Conservation (phyloP, 2,888 invertebrate genomes). For the Seira musarum region DNA sequence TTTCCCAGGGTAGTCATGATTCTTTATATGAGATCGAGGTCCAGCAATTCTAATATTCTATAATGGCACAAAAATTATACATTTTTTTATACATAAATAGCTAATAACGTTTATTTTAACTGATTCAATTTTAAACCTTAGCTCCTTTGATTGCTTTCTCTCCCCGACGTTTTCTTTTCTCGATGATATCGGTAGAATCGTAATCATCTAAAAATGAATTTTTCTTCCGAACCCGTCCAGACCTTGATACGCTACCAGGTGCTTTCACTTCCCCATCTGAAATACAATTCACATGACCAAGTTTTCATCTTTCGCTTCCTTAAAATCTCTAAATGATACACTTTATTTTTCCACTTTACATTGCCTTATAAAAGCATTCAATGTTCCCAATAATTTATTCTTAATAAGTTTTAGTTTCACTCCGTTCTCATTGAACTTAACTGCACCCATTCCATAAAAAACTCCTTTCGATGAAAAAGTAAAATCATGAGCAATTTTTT, state of each 20-base stretch:
- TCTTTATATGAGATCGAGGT: constrained; percentile 38
- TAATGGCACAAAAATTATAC: not conserved
- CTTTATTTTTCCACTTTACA: too few relatives aligned
- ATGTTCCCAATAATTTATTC: too few relatives aligned
- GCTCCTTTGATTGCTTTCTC: constrained; percentile 42
- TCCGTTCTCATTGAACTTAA: not conserved
- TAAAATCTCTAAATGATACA: too few relatives aligned
- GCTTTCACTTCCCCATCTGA: constrained; percentile 26
- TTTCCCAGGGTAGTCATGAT: constrained; percentile 9
- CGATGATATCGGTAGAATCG: constrained; percentile 91
- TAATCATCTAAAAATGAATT: constrained; percentile 95
- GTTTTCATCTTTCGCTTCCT: too few relatives aligned
- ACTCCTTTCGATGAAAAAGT: not conserved
- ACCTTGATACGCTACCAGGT: constrained; percentile 77
- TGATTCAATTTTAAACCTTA: constrained; percentile 28
- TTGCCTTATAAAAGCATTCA: too few relatives aligned
- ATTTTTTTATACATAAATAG: not conserved
- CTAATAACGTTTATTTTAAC: not conserved
- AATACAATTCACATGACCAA: too few relatives aligned
- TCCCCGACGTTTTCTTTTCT: constrained; percentile 73
- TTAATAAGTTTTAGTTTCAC: too few relatives aligned
- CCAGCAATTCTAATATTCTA: constrained; percentile 7
- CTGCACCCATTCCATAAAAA: not conserved
- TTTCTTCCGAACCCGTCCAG: constrained; percentile 93
- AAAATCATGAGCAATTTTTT: too few relatives aligned